Evolutionary conservation across 2,888 invertebrate genomes (phyloP).

Genomic region (Thera britannica): DNA sequence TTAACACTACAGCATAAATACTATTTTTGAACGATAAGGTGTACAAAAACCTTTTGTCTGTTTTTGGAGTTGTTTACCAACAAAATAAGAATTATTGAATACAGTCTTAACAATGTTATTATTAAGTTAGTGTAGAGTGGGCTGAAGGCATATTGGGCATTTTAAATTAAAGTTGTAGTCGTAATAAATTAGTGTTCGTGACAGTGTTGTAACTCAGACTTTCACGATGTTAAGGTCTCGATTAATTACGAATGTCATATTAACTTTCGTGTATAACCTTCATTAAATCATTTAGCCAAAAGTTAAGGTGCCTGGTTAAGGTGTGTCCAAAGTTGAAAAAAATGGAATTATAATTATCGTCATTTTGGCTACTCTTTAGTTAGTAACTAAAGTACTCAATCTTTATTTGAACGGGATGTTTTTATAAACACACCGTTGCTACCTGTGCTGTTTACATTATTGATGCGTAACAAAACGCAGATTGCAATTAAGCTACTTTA

Average conservation of each 20-base stretch:
- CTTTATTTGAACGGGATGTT: too few relatives aligned
- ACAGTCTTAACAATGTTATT: conserved; percentile 4
- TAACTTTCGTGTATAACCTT: conserved; percentile 5
- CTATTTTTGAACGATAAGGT: conserved; percentile 2
- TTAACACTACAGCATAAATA: conserved; percentile 8
- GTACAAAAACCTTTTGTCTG: conserved; percentile 11
- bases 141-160: conserved; percentile 22
- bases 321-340: background rate
- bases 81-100: conserved; percentile 25
- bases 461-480: background rate
- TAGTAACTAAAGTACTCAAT: too few relatives aligned
- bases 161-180: conserved; percentile 13
- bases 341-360: background rate
- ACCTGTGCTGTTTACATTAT: background rate
- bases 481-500: conserved; percentile 9
- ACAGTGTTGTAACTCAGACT: conserved; percentile 13
- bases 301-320: background rate
- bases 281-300: conserved; percentile 1
- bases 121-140: conserved; percentile 16
- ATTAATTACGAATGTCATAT: conserved; percentile 14
- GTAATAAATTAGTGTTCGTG: conserved; percentile 18
- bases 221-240: conserved; percentile 10
- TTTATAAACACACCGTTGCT: too few relatives aligned
- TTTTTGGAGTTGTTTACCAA: conserved; percentile 42
- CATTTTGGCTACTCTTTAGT: background rate